Base-by-base conservation (phyloP, 30 jellyfish, hydroid and myxozoan species). In the Cassiopea andromeda region DNA sequence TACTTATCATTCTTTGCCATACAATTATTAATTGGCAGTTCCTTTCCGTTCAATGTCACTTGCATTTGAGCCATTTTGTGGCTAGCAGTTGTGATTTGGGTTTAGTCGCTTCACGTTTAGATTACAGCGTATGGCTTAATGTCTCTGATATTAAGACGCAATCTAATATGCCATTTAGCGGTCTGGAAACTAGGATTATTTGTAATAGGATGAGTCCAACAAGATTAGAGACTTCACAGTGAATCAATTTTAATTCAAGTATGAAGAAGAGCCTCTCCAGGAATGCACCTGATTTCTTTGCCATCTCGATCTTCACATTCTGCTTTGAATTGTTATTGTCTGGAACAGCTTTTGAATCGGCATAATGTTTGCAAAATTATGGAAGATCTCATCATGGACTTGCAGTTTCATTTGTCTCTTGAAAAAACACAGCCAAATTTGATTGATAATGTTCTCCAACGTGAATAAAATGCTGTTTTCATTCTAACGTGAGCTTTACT, bases 281-380 rank as follows among this genome's bases (percentile, higher is more conserved):
- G 79, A 70, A 70, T 70, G 79, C 54, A 70, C 19, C 48, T 70
- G 57, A 70, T 70, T 15, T 70, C 79, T 70, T 70, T 70, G 79
- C 79, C 79, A 70, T 49, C 38, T 7, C 2, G n/a, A 17, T 15
- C 73, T 61, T 61, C 19, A 17, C 27, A 3, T 61, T 2, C 4
- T 17, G 19, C 73, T 14, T 27, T 17, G 43, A 61, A 14, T 9
- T 61, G 43, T 17, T 13, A 57, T 57, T 13, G 19, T 61, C 2
- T 61, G 43, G 73, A 8, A 2, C 43, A 61, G 19, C 27, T 61
- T 61, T 61, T 61, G 73, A 8, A 61, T 61, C 27, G 73, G 73
- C 73, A 14, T n/a, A n/a, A n/a, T n/a, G n/a, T n/a, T 5, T 50
- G 5, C 64, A 5, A 50, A 50, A 50, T 50, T 5, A 50, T 50